Evolutionary conservation across 2,888 invertebrate genomes (phyloP), one percentile per base, ranked within the genome.

Genomic region (Physocephala rufipes): DNA sequence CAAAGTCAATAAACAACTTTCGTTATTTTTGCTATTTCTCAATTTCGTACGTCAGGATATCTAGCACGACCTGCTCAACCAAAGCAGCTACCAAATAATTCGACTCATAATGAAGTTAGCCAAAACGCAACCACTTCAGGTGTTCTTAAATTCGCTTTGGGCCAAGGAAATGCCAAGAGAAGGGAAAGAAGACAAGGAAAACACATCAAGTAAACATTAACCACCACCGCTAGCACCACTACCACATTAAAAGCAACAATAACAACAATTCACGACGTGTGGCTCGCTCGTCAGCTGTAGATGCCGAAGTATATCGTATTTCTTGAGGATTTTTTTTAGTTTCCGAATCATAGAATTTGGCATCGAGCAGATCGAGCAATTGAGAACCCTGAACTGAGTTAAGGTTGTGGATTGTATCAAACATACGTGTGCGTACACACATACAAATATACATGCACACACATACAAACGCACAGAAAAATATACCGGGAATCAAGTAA

Each of bases 31-130:
- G 15, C 58, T 58, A 16, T 55, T 61, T 16, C 30, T 61, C 15
- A 16, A 30, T 24, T 13, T 58, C 13, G 13, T 24, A n/a, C 30
- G 19, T 7, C 24, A 43, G 7, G 19, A 36, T 26, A 28, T 13
- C 47, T 45, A n/a, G 16, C 67, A 61, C 67, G 67, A 67, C 67
- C 67, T 67, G 67, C 67, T 67, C 67, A 67, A 67, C 59, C 59
- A 59, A n/a, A n/a, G 67, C 21, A 62, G 16, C 43, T 30, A 53
- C 36, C 65, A 21, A 21, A 4, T 13, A n/a, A 53, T 53, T 28
- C 21, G 47, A 24, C 58, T 55, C 24, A 26, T 61, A 45, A 67
- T 59, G 67, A 62, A 45, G n/a, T n/a, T n/a, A n/a, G 28, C 45
- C 58, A 67, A 58, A 51, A 24, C 62, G 61, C 51, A 68, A 68